Conservation (phyloP, 2,113 vertebrate genomes). For the Herpetotheres cachinnans region DNA sequence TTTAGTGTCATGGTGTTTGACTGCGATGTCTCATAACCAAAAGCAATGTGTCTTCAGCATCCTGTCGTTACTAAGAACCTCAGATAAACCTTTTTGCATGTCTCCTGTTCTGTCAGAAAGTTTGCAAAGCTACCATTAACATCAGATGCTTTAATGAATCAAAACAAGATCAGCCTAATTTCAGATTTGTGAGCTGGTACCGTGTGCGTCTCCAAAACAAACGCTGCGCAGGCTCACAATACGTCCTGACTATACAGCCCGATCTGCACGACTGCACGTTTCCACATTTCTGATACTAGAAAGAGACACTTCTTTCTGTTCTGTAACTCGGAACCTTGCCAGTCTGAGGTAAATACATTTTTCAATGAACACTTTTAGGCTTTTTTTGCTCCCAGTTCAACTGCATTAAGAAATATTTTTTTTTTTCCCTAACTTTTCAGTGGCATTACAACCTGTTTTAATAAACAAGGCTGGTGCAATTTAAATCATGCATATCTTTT, state of each 20-base stretch:
- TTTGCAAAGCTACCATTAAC: background rate
- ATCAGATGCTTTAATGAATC: background rate
- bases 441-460: background rate
- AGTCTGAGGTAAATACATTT: background rate
- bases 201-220: background rate
- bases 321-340: background rate
- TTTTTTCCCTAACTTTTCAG: background rate
- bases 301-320: background rate
- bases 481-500: background rate
- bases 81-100: background rate
- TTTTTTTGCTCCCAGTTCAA: background rate
- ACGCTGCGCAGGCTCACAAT: background rate
- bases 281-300: background rate
- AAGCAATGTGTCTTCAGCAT: background rate
- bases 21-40: background rate
- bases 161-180: background rate
- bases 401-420: background rate
- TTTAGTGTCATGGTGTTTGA: too few relatives aligned
- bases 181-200: background rate
- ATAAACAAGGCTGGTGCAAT: background rate
- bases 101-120: background rate
- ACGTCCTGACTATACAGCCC: background rate
- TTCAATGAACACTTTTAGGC: background rate
- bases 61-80: background rate
- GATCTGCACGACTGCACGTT: fast-evolving